phyloP scores from a whole-genome alignment of 1,140 invertebrate genomes.

The Polyergus mexicanus region DNA sequence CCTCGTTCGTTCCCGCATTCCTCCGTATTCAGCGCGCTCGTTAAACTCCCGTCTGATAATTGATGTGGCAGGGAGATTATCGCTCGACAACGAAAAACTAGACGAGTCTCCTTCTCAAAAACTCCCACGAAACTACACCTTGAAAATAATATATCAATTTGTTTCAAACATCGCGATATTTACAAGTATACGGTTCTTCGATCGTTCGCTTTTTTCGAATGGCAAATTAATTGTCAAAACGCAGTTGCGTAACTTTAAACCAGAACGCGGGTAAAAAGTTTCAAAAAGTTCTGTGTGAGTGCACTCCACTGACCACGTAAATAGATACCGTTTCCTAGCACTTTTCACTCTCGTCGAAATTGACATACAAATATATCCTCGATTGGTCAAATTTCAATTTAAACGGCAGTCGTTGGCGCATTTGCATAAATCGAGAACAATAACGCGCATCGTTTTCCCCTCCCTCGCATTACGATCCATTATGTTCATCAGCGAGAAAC shows the following conservation, averaged over 20 bases:
- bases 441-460: not conserved
- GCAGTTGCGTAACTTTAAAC: constrained; percentile 10
- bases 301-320: constrained; percentile 33
- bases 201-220: not conserved
- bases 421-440: not conserved
- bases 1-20: not conserved
- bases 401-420: constrained; percentile 35
- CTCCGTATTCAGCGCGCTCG: constrained; percentile 23
- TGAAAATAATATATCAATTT: constrained; percentile 11
- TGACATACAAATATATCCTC: constrained; percentile 45
- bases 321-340: constrained; percentile 27
- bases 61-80: not conserved
- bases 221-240: constrained; percentile 1
- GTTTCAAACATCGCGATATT: not conserved
- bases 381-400: constrained; percentile 46
- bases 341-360: constrained; percentile 30
- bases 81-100: not conserved
- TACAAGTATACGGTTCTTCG: not conserved
- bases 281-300: constrained; percentile 45
- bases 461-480: constrained; percentile 1
- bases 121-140: not conserved
- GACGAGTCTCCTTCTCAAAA: not conserved
- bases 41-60: constrained; percentile 42
- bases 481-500: constrained; percentile 41
- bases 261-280: constrained; percentile 39